These are phyloP conservation scores for Drosophila bifasciata DNA, from an alignment of 1,140 invertebrate genomes.

Conservation along the genomic window DNA sequence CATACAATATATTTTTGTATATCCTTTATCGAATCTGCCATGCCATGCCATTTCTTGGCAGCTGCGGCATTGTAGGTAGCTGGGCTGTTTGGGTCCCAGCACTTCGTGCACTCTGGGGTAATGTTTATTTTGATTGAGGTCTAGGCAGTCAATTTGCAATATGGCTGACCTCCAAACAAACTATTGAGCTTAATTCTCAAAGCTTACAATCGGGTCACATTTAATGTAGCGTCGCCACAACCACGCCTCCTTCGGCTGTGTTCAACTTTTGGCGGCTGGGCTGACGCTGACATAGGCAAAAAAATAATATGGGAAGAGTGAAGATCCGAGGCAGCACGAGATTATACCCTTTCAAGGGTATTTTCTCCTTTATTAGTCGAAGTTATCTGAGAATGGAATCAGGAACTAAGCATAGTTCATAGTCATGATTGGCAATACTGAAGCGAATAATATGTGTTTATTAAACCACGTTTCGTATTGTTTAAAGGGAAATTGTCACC, in stretches of 20 bases:
- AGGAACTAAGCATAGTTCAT: too few species aligned
- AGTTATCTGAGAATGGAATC: too few species aligned
- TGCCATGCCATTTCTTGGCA: constrained; percentile 37
- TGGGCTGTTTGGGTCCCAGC: constrained; percentile 1
- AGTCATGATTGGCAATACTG: too few species aligned
- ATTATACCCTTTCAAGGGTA: too few species aligned
- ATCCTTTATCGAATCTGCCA: constrained; percentile 37
- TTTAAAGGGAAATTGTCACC: constrained; percentile 22
- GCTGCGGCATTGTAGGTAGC: background rate
- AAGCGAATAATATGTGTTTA: too few species aligned
- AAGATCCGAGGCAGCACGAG: background rate
- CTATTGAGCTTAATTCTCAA: constrained; percentile 43
- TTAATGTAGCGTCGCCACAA: constrained; percentile 36
- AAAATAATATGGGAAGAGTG: constrained; percentile 5
- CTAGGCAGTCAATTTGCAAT: constrained; percentile 46
- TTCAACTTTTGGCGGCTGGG: constrained; percentile 4
- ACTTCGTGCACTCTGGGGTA: constrained; percentile 10
- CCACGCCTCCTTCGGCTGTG: constrained; percentile 15
- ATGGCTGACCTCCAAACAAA: constrained; percentile 47
- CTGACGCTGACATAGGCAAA: constrained; percentile 36
- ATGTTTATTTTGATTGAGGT: constrained; percentile 50
- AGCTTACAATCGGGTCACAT: constrained; percentile 28
- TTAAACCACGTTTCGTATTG: background rate
- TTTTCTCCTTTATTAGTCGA: too few species aligned
- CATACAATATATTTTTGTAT: constrained; percentile 50